These are phyloP conservation scores for Acleris emargana DNA, from an alignment of 2,888 invertebrate genomes.

Conservation along the genomic window DNA sequence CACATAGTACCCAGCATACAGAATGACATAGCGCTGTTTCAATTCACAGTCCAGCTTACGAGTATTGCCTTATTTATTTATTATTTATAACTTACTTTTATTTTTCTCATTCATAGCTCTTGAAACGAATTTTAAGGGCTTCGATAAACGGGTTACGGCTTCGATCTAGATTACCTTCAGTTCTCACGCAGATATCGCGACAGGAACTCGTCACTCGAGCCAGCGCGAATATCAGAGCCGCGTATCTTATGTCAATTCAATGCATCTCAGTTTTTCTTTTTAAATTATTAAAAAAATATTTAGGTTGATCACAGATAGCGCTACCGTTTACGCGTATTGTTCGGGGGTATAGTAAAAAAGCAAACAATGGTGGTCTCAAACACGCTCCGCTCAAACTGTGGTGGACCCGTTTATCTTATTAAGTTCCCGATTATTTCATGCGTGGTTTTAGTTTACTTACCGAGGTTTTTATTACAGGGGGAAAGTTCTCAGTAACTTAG, in stretches of 20 bases:
- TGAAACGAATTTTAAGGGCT: no score
- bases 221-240: constrained; percentile 57
- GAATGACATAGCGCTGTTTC: no score
- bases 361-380: constrained; percentile 75
- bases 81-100: no score
- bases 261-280: constrained; percentile 61
- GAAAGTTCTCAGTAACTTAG: no score
- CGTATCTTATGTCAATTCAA: constrained; percentile 62
- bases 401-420: constrained; percentile 64
- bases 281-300: constrained; percentile 66
- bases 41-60: no score
- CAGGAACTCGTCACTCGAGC: constrained; percentile 63
- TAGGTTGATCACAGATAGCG: constrained; percentile 81
- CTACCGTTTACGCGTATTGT: constrained; percentile 83
- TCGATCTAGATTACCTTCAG: constrained; percentile 17
- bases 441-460: constrained; percentile 23
- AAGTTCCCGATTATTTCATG: constrained; percentile 56
- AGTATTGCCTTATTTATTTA: no score
- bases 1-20: no score
- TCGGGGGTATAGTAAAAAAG: constrained; percentile 74
- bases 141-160: no score
- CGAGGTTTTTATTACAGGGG: not conserved
- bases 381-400: constrained; percentile 60
- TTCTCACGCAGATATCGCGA: constrained; percentile 35
- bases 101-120: no score